These are phyloP conservation scores for Mormyrops boulengeri DNA, from an alignment of 2,797 vertebrate genomes.

Conservation along the genomic window DNA sequence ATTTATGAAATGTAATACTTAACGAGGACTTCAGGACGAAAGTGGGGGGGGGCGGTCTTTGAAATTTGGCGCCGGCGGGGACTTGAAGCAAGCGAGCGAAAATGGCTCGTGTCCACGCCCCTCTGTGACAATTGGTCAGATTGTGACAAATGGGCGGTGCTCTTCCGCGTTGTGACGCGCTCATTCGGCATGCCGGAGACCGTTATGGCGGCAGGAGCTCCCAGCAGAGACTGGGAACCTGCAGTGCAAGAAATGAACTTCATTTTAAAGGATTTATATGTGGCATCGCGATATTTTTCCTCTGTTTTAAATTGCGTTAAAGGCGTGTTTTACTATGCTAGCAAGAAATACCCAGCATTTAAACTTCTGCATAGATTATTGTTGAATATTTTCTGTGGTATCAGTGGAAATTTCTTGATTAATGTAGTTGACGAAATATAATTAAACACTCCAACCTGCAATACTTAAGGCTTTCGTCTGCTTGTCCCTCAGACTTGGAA, in stretches of 20 bases:
- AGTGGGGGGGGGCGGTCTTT: not conserved
- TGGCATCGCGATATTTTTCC: not conserved
- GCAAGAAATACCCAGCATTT: not conserved
- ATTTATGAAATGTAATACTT: not conserved
- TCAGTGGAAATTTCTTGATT: not conserved
- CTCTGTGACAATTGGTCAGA: constrained; percentile 39
- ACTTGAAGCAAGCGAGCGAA: constrained; percentile 38
- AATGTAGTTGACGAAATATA: not conserved
- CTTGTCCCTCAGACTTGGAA: constrained; percentile 65
- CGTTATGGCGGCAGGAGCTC: not conserved
- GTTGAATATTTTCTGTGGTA: not conserved
- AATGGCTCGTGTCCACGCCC: constrained; percentile 29
- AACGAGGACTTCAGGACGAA: not conserved
- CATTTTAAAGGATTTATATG: not conserved
- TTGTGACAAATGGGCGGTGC: not conserved
- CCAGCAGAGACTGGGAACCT: not conserved
- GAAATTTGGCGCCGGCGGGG: constrained; percentile 66
- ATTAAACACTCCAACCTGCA: not conserved
- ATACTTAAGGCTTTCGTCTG: not conserved
- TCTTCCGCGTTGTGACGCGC: not conserved
- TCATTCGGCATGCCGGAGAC: constrained; percentile 34
- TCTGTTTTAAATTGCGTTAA: not conserved
- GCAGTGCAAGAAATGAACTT: not conserved
- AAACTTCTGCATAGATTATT: not conserved
- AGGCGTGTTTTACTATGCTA: not conserved